Evolutionary conservation across 2,888 invertebrate species (phyloP).

Genomic region (Macrophya annulata): DNA sequence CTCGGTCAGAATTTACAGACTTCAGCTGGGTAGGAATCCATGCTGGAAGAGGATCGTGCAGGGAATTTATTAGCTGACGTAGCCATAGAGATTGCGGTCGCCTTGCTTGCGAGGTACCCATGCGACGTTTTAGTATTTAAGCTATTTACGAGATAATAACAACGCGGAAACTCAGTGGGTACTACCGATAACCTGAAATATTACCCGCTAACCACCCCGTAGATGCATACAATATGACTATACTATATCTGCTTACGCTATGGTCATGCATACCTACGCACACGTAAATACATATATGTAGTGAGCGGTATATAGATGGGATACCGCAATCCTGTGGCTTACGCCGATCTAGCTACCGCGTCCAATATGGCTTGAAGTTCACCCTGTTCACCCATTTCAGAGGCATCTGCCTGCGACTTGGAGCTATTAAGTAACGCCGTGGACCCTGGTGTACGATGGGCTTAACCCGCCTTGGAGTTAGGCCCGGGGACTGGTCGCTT

Average conservation of each 20-base stretch:
- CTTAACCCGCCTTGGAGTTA: slow-evolving; percentile 39
- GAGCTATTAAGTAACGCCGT: slow-evolving; percentile 54
- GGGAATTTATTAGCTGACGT: slow-evolving; percentile 51
- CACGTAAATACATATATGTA: slow-evolving; percentile 22
- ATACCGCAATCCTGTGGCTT: slow-evolving; percentile 55
- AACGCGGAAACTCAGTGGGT: slow-evolving; percentile 18
- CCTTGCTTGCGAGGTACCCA: slow-evolving; percentile 29
- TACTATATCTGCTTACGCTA: slow-evolving; percentile 4
- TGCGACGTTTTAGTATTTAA: slow-evolving; percentile 50
- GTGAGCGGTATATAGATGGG: slow-evolving; percentile 27
- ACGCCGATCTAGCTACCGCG: slow-evolving; percentile 39
- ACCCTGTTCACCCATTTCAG: slow-evolving; percentile 52
- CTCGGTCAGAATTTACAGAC: slow-evolving; percentile 38
- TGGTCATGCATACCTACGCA: slow-evolving; percentile 5
- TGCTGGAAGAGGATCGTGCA: not conserved
- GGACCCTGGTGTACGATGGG: slow-evolving; percentile 42
- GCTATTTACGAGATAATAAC: slow-evolving; percentile 55
- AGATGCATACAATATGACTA: slow-evolving; percentile 26
- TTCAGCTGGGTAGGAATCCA: slow-evolving; percentile 32
- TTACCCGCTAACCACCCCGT: slow-evolving; percentile 38
- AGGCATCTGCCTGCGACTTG: slow-evolving; percentile 52
- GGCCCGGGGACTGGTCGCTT: slow-evolving; percentile 36
- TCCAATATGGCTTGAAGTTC: slow-evolving; percentile 50
- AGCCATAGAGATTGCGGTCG: slow-evolving; percentile 31
- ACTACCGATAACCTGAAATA: slow-evolving; percentile 47